Conservation (phyloP, 1,140 invertebrate species). For the Triops cancriformis region DNA sequence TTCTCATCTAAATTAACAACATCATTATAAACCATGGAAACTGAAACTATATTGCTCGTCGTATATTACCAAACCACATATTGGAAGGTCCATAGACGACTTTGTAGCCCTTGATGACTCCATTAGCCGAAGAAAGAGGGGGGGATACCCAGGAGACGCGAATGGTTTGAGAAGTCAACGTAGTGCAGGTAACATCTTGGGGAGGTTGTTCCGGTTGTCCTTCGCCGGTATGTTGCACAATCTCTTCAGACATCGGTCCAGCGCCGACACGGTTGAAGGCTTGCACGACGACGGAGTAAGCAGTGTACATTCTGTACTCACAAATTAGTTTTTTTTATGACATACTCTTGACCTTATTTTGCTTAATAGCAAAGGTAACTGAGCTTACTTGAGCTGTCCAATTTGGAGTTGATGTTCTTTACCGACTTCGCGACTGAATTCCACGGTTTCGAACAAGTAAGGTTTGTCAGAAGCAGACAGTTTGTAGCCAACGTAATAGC, state of each 20-base stretch:
- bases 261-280: constrained; percentile 90
- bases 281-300: constrained; percentile 89
- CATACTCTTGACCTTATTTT: too few species aligned
- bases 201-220: constrained; percentile 88
- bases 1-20: constrained; percentile 60
- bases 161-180: constrained; percentile 85
- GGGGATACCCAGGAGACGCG: constrained; percentile 87
- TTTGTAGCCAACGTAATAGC: constrained; percentile 67
- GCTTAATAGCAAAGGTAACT: not conserved
- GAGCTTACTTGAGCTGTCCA: constrained; percentile 59
- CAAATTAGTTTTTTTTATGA: not conserved
- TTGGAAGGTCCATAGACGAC: constrained; percentile 88
- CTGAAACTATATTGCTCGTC: constrained; percentile 18
- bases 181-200: constrained; percentile 80
- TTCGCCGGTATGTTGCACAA: constrained; percentile 83
- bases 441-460: constrained; percentile 84
- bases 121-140: constrained; percentile 78
- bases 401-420: constrained; percentile 75
- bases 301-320: constrained; percentile 68
- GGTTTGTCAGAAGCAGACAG: constrained; percentile 79
- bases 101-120: constrained; percentile 92
- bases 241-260: constrained; percentile 79
- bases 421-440: constrained; percentile 81
- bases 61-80: constrained; percentile 73
- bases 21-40: constrained; percentile 20